Evolutionary conservation across 2,888 invertebrate species (phyloP), one percentile per base, ranked within the genome.

Genomic region (Mystacides longicornis): DNA sequence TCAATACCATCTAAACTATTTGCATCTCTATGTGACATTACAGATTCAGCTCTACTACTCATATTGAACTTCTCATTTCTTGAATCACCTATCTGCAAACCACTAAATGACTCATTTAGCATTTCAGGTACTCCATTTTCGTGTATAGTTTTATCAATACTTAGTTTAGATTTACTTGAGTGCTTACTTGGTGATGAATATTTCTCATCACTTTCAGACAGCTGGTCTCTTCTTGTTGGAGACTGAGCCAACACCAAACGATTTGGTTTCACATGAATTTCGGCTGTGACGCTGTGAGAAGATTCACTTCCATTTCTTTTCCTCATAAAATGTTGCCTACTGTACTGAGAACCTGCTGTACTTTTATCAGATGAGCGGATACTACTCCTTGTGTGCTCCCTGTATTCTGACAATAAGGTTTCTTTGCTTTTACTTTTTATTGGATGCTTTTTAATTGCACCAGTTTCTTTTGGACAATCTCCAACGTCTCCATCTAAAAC

Each of bases 251-350:
- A 65, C 1, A 71, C 69, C 37, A 73, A 64, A 62, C 68, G 72
- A 61, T 74, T 75, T 1, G 73, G 67, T 64, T 73, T 75, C 0
- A 74, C 71, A 51, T 77, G 77, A 51, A 77, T 73, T 67, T 77
- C 77, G 23, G 77, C 75, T 20, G 74, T 74, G 5, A 76, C 70
- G 27, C 45, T 45, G 43, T 74, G 72, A 42, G 66, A 64, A 58
- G 68, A 61, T 45, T 58, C 55, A 54, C 56, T 58, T 31, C 50
- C 54, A 50, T 33, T 51, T 43, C 58, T 56, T 27, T 31, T 51
- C 42, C 52, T 56, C 11, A 46, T 46, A 43, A n/a, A 43, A 27
- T 46, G 22, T 48, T 45, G 19, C n/a, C 54, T 20, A 37, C 52
- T 52, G 49, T 59, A 45, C 43, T 64, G 51, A 54, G 64, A 19